These are phyloP conservation scores for Spinus olivaceus DNA, from an alignment of 2,797 vertebrate genomes.

Conservation along the genomic window DNA sequence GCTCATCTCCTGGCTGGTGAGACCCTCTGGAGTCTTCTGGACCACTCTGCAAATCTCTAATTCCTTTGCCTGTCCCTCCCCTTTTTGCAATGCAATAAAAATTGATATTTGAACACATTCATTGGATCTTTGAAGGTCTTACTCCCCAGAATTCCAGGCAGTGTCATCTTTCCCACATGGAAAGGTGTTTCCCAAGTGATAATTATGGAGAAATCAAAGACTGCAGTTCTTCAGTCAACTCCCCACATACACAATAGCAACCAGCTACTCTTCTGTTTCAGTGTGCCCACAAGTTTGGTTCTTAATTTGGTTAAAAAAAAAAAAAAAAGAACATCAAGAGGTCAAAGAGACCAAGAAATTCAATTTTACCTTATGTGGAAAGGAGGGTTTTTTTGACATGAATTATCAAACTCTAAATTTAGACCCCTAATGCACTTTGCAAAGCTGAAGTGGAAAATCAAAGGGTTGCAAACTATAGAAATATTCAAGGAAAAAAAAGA, in stretches of 20 bases:
- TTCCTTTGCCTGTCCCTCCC: neutral
- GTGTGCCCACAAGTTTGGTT: neutral
- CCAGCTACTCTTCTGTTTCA: neutral
- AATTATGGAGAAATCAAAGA: neutral
- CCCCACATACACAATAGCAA: neutral
- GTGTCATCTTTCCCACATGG: neutral
- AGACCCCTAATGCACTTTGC: neutral
- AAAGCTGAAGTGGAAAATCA: neutral
- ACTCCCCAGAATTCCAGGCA: neutral
- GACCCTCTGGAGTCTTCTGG: neutral
- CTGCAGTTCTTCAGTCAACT: neutral
- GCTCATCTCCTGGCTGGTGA: neutral
- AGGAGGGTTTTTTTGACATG: neutral
- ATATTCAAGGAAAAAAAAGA: neutral
- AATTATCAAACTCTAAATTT: constrained; percentile 2
- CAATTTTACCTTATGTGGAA: neutral
- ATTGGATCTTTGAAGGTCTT: neutral
- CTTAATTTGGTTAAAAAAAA: neutral
- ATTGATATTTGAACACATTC: neutral
- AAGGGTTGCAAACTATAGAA: neutral
- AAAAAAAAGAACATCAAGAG: neutral
- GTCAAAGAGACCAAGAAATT: neutral
- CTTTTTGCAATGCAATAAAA: rapidly evolving
- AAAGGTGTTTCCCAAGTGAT: neutral
- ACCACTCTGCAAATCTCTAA: neutral